Evolutionary conservation across 1,140 invertebrate genomes (phyloP).

Genomic region (Eriosoma lanigerum): DNA sequence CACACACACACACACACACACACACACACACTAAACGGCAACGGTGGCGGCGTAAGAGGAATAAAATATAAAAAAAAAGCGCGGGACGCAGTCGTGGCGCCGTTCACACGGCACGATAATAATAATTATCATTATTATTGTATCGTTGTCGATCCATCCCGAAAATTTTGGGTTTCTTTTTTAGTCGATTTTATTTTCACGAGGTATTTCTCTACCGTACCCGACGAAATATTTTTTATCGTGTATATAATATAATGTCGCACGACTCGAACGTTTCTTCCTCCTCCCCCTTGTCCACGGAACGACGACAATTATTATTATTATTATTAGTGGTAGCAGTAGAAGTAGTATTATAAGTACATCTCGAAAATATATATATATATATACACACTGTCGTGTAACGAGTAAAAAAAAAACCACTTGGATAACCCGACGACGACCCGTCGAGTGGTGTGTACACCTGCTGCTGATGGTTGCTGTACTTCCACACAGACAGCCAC

Average conservation of each 20-base stretch:
- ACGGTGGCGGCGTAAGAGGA: slow-evolving; percentile 17
- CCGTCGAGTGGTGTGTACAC: not conserved
- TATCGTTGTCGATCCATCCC: not conserved
- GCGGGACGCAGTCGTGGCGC: slow-evolving; percentile 21
- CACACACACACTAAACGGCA: not conserved
- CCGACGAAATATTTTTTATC: not conserved
- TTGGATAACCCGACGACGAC: not conserved
- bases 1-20: no score
- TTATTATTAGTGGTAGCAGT: not conserved
- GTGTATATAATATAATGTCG: not conserved
- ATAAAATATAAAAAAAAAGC: no score
- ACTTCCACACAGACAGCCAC: not conserved
- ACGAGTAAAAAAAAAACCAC: not conserved
- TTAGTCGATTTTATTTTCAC: not conserved
- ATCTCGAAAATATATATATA: not conserved
- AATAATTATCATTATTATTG: no score
- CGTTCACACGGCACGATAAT: slow-evolving; percentile 23
- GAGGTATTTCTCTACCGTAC: not conserved
- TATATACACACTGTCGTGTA: no score
- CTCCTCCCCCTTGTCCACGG: not conserved
- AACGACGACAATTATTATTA: not conserved
- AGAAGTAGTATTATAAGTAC: not conserved
- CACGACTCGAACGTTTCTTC: not conserved
- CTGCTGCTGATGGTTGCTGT: not conserved
- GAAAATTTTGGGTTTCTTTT: not conserved